Conservation (phyloP, 2,797 vertebrate species). For the Hybognathus amarus region DNA sequence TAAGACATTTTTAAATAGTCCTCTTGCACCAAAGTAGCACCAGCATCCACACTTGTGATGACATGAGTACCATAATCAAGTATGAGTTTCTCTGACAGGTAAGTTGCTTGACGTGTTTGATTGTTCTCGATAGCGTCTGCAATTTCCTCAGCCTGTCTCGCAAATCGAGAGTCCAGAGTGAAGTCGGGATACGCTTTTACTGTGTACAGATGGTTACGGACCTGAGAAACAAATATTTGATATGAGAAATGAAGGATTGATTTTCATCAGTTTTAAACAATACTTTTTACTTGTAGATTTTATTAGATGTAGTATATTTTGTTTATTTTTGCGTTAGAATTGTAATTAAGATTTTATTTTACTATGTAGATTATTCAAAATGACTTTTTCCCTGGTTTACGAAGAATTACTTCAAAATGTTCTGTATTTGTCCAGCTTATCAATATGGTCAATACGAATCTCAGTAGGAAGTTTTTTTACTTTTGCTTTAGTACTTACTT, state of each 20-base stretch:
- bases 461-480: background rate
- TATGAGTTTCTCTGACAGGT: conserved; percentile 86
- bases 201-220: conserved; percentile 86
- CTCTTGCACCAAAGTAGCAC: conserved; percentile 82
- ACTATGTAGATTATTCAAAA: background rate
- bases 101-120: conserved; percentile 81
- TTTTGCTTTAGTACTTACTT: conserved; percentile 71
- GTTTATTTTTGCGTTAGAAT: background rate
- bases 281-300: background rate
- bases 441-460: background rate
- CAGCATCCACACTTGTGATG: conserved; percentile 84
- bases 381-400: background rate
- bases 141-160: conserved; percentile 78
- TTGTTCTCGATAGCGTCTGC: conserved; percentile 89
- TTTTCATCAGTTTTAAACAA: background rate
- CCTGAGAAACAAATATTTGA: conserved; percentile 60
- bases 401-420: background rate
- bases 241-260: background rate
- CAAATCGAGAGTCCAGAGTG: conserved; percentile 76
- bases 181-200: conserved; percentile 80
- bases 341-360: background rate
- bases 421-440: background rate
- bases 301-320: background rate
- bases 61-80: conserved; percentile 89
- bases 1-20: conserved; percentile 84